Conservation (phyloP, 2,113 vertebrate genomes). For the Triplophysa siluroides region DNA sequence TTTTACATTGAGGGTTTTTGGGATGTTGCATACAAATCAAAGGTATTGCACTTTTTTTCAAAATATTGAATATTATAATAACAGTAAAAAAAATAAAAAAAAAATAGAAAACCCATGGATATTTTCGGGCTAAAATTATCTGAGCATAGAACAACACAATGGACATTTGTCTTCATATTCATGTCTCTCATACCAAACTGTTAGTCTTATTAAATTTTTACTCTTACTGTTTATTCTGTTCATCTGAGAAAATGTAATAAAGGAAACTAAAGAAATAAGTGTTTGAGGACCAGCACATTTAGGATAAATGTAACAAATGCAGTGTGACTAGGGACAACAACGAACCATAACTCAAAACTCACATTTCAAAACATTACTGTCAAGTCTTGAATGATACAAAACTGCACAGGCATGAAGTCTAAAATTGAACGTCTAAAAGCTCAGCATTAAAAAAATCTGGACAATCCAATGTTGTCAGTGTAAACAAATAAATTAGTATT, state of each 20-base stretch:
- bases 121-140: constrained; percentile 5
- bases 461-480: constrained; percentile 79
- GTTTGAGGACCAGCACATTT: constrained; percentile 24
- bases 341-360: constrained; percentile 17
- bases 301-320: neutral
- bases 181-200: neutral
- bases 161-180: neutral
- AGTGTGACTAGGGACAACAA: constrained; percentile 27
- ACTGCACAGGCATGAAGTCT: constrained; percentile 44
- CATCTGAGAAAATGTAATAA: neutral
- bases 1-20: neutral
- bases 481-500: constrained; percentile 99
- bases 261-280: neutral
- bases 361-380: constrained; percentile 50
- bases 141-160: neutral
- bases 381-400: constrained; percentile 44
- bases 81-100: constrained; percentile 33
- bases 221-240: no score
- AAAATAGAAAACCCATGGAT: constrained; percentile 1
- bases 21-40: neutral
- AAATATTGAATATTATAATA: constrained; percentile 66
- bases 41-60: constrained; percentile 53
- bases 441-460: constrained; percentile 63
- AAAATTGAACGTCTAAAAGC: constrained; percentile 59
- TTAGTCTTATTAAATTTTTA: neutral